Evolutionary conservation across 1,140 invertebrate species (phyloP).

Genomic region (Brachionus rubens): DNA sequence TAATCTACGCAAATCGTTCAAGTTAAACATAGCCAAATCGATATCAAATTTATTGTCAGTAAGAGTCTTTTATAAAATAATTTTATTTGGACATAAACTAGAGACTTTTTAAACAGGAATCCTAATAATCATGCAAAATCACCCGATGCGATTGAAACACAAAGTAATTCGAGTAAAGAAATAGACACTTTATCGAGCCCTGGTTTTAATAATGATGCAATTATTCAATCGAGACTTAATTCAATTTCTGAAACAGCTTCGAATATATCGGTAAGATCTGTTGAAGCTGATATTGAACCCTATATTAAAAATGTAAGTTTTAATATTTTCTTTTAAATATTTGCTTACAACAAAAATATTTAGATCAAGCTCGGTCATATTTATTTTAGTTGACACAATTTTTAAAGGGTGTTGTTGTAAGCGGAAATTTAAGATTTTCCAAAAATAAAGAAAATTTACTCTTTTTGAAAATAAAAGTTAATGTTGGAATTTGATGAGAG

Average conservation of each 20-base stretch:
- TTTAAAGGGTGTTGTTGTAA: no score
- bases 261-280: background rate
- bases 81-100: background rate
- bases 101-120: background rate
- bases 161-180: background rate
- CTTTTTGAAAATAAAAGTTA: background rate
- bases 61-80: conserved; percentile 10
- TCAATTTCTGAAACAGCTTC: background rate
- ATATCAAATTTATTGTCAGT: conserved; percentile 34
- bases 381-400: no score
- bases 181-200: conserved; percentile 6
- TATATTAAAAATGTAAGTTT: no score
- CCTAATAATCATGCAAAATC: background rate
- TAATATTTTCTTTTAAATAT: no score
- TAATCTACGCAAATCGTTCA: background rate
- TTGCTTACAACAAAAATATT: no score
- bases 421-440: no score
- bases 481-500: background rate
- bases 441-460: no score
- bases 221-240: background rate
- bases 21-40: background rate
- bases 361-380: no score
- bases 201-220: background rate
- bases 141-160: background rate
- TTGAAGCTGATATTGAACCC: background rate